Percentiles rank a stretch among this genome's conserved stretches.
These are phyloP conservation scores for Adelges cooleyi DNA, from an alignment of 1,140 invertebrate species.

Conservation along the genomic window DNA sequence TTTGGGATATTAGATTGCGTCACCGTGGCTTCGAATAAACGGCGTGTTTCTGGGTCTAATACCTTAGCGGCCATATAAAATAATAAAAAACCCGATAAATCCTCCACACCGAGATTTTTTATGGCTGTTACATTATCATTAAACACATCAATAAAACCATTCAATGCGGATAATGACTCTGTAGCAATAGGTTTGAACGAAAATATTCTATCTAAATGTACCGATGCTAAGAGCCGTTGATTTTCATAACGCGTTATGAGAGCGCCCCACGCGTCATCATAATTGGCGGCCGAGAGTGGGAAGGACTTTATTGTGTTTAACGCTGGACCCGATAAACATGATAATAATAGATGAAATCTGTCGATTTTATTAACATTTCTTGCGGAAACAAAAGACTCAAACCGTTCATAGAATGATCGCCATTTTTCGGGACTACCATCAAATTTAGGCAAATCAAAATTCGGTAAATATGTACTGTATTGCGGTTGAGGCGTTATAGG, in stretches of 20 bases:
- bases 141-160: not conserved
- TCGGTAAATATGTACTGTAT: no score
- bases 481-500: no score
- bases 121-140: not conserved
- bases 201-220: not conserved
- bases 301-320: not conserved
- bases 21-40: not conserved
- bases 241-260: not conserved
- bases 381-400: no score
- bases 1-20: no score
- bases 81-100: not conserved
- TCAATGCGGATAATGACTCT: not conserved
- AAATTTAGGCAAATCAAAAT: no score
- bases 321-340: not conserved
- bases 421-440: no score
- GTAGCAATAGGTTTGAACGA: not conserved
- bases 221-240: not conserved
- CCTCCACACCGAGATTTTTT: not conserved
- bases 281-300: not conserved
- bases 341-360: not conserved
- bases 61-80: not conserved
- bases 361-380: no score
- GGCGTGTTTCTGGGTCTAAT: not conserved
- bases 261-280: not conserved
- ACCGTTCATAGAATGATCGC: no score